Evolutionary conservation across 2,797 vertebrate species (phyloP).

Genomic region (Centroberyx gerrardi): DNA sequence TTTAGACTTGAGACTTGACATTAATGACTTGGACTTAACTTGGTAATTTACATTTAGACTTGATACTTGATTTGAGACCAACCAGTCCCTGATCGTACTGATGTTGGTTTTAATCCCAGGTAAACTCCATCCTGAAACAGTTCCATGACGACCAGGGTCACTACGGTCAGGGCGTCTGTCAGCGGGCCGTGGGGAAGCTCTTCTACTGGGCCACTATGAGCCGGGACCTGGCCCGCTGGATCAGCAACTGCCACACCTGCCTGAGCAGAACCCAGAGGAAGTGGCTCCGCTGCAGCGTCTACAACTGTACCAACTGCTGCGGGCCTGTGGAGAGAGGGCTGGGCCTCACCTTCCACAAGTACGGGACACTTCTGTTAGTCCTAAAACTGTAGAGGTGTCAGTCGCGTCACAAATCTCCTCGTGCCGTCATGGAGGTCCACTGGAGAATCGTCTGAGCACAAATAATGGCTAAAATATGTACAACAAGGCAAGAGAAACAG

Average conservation of each 20-base stretch:
- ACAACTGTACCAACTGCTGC: slow-evolving; percentile 76
- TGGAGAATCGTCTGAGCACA: no score
- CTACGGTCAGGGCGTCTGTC: slow-evolving; percentile 66
- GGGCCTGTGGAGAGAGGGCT: slow-evolving; percentile 76
- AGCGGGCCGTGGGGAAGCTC: slow-evolving; percentile 58
- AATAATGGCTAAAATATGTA: no score
- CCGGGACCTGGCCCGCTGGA: slow-evolving; percentile 76
- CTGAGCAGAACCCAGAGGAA: slow-evolving; percentile 68
- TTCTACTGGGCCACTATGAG: slow-evolving; percentile 78
- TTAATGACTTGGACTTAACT: no score
- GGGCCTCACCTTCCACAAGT: slow-evolving; percentile 80
- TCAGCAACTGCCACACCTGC: slow-evolving; percentile 76
- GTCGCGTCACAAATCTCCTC: no score
- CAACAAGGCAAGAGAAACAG: no score
- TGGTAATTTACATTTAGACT: no score
- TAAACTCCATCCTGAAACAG: slow-evolving; percentile 71
- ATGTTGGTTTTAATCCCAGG: slow-evolving; percentile 33
- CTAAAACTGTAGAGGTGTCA: no score
- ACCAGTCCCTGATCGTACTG: no score
- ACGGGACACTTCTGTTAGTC: not conserved
- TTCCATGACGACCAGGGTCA: slow-evolving; percentile 79
- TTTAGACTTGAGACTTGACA: no score
- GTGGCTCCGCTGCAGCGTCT: slow-evolving; percentile 75
- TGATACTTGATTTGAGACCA: no score
- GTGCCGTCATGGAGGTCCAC: no score